Percentiles rank a stretch among this genome's conserved stretches.
Evolutionary conservation across 2,797 vertebrate genomes (phyloP).

Genomic region (Sebastes itinus): DNA sequence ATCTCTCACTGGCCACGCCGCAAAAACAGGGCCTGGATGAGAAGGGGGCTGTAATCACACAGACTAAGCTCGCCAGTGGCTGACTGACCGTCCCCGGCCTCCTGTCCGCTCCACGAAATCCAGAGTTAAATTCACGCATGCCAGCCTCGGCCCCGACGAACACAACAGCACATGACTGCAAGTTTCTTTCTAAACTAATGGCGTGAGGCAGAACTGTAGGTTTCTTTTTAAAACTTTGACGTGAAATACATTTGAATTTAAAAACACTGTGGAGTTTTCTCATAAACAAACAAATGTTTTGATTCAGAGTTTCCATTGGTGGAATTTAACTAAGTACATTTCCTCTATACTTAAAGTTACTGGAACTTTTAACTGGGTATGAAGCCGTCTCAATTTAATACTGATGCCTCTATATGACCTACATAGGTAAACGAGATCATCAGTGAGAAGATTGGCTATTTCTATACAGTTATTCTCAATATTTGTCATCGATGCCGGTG

Average conservation of each 20-base stretch:
- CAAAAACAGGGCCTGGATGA: constrained; percentile 58
- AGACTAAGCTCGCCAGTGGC: constrained; percentile 58
- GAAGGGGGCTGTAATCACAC: constrained; percentile 70
- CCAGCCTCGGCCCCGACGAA: constrained; percentile 35
- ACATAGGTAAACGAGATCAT: too few relatives aligned
- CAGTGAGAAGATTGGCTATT: background rate
- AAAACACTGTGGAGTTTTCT: background rate
- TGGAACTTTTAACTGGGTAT: too few relatives aligned
- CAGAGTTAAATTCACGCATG: constrained; percentile 57
- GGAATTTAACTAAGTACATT: background rate
- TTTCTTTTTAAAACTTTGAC: background rate
- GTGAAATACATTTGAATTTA: background rate
- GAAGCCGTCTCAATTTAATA: fast-evolving
- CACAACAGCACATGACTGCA: constrained; percentile 25
- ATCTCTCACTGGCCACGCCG: constrained; percentile 61
- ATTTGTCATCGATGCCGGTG: fast-evolving
- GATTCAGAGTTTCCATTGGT: too few relatives aligned
- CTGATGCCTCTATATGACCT: too few relatives aligned
- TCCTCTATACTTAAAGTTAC: fast-evolving
- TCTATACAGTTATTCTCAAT: background rate
- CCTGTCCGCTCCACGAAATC: constrained; percentile 39
- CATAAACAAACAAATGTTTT: background rate
- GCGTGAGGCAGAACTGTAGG: background rate
- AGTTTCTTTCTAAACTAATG: background rate
- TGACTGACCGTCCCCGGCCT: constrained; percentile 43